phyloP scores from a whole-genome alignment of 1,140 invertebrate species.

The Diorhabda elongata region DNA sequence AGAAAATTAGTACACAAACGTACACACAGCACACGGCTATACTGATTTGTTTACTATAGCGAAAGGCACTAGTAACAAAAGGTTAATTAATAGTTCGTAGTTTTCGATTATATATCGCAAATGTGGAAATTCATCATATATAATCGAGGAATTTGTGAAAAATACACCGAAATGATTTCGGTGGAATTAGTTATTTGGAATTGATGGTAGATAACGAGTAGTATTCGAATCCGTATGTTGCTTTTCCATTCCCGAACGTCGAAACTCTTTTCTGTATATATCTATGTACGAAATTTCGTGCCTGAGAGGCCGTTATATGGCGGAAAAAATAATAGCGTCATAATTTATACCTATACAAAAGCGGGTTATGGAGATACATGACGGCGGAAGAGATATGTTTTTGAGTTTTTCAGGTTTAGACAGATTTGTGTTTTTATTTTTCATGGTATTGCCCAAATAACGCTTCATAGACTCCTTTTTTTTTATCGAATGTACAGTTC shows the following conservation, averaged over 20 bases:
- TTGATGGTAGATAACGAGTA: constrained; percentile 2
- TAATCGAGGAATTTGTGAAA: no score
- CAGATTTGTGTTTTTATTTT: constrained; percentile 15
- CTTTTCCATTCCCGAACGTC: constrained; percentile 9
- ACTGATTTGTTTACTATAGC: no score
- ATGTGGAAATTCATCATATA: no score
- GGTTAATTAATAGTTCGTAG: no score
- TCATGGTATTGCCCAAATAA: constrained; percentile 1
- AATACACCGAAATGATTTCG: background rate
- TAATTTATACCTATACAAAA: constrained; percentile 17
- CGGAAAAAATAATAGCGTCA: constrained; percentile 16
- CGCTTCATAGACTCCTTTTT: background rate
- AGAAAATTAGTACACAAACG: no score
- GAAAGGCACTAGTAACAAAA: no score
- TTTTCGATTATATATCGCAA: no score
- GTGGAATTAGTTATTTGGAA: constrained; percentile 9
- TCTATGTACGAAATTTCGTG: constrained; percentile 4
- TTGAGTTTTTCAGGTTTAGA: constrained; percentile 14
- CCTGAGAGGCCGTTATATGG: constrained; percentile 9
- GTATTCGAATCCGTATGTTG: constrained; percentile 9
- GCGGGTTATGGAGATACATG: constrained; percentile 13
- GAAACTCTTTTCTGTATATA: constrained; percentile 11
- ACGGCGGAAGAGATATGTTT: constrained; percentile 14
- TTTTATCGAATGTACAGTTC: no score
- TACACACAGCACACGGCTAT: no score